phyloP scores from a whole-genome alignment of 2,888 invertebrate species.

The Cinara cedri region DNA sequence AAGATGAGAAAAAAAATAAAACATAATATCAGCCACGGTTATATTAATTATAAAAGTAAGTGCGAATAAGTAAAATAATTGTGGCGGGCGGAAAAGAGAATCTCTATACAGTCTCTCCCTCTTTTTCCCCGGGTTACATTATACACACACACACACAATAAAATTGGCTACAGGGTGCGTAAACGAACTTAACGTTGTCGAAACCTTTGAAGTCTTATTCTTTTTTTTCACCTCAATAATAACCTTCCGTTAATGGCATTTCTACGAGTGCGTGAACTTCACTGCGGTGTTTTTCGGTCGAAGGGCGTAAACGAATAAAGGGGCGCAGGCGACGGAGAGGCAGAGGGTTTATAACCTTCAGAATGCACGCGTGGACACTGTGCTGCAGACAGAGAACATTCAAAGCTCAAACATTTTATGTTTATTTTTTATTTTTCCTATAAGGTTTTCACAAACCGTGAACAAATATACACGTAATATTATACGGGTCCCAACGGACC shows the following conservation, averaged over 20 bases:
- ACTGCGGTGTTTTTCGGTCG: slow-evolving; percentile 16
- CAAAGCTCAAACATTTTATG: background rate
- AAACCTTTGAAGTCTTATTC: slow-evolving; percentile 51
- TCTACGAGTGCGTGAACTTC: slow-evolving; percentile 30
- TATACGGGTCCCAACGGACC: too few species aligned
- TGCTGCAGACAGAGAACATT: slow-evolving; percentile 3
- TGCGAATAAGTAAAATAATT: too few species aligned
- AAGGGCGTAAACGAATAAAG: slow-evolving; percentile 3
- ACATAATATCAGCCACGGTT: background rate
- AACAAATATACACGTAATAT: too few species aligned
- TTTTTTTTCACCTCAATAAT: slow-evolving; percentile 42
- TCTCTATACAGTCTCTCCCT: background rate
- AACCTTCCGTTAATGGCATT: slow-evolving; percentile 53
- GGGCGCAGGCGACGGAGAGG: slow-evolving; percentile 8
- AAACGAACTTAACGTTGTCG: slow-evolving; percentile 43
- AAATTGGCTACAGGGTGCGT: slow-evolving; percentile 23
- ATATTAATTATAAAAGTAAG: background rate
- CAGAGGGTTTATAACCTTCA: slow-evolving; percentile 44
- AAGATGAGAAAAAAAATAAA: too few species aligned
- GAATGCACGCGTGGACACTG: slow-evolving; percentile 31
- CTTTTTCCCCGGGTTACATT: background rate
- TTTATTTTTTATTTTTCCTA: slow-evolving; percentile 17
- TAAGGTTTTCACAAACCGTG: background rate
- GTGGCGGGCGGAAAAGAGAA: background rate
- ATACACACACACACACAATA: slow-evolving; percentile 2